Evolutionary conservation across 1,140 invertebrate species (phyloP), one percentile per base, ranked within the genome.

Genomic region (Brachionus sp.): DNA sequence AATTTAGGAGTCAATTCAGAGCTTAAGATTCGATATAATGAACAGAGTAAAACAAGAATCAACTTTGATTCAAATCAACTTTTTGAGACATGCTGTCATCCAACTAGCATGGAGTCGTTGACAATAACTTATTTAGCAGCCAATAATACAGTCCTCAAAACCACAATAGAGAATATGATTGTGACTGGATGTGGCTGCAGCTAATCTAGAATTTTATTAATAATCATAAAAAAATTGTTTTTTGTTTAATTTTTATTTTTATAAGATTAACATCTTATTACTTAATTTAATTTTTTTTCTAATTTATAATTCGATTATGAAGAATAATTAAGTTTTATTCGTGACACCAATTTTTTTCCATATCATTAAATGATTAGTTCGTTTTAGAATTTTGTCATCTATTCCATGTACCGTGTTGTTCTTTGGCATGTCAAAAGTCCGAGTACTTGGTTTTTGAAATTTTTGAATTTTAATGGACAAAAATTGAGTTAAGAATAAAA

Each of bases 41-140:
- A 80, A 44, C 33, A 62, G 4, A 33, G 23, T 7, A 66, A 23
- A 39, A 5, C 50, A 4, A 37, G 33, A 42, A 5, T 37, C 3
- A 29, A 42, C 25, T 80, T 80, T 80, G 70, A 75, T 12, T 5
- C 77, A 5, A 80, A n/a, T 16, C 46, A 80, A 80, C 6, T 66
- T 12, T 44, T 80, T 13, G 77, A 80, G 29, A 80, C 77, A n/a
- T 80, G 77, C 35, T 80, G 77, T 37, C 77, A 80, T 62, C 77
- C 77, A 5, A 44, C 42, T 29, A 80, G 77, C 23, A 80, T 80
- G 77, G 77, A 66, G 0, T 80, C 77, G n/a, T 62, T 80, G 19
- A 42, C 37, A 7, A 35, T 80, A 13, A 66, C 35, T 9, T 80
- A 80, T 25, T 12, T 62, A 37, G 29, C 50, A 35, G 50, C 23